Evolutionary conservation across 2,888 invertebrate genomes (phyloP).

Genomic region (Troides oblongomaculatus): DNA sequence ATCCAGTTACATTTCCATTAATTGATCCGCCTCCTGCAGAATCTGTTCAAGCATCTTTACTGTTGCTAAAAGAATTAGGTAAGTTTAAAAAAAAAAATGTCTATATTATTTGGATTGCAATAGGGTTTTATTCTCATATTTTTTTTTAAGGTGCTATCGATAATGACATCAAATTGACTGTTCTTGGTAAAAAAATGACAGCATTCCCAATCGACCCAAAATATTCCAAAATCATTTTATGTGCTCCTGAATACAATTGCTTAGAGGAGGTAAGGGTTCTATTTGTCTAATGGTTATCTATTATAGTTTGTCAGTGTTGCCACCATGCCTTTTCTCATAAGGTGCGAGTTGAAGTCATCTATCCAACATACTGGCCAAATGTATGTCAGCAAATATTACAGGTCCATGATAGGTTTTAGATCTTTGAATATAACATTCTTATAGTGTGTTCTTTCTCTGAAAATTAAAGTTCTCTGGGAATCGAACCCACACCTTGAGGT

Average conservation of each 20-base stretch:
- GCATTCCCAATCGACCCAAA: slow-evolving; percentile 95
- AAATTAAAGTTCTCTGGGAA: no score
- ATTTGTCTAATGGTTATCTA: no score
- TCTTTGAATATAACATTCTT: no score
- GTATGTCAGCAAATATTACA: no score
- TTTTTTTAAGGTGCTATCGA: slow-evolving; percentile 82
- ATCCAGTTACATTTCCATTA: slow-evolving; percentile 91
- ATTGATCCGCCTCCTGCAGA: slow-evolving; percentile 92
- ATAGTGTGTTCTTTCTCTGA: no score
- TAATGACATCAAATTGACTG: slow-evolving; percentile 82
- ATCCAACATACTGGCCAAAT: no score
- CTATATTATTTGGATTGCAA: not conserved
- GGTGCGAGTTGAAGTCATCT: no score
- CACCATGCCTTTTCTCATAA: no score
- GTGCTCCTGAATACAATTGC: slow-evolving; percentile 88
- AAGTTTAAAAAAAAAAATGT: slow-evolving; percentile 25
- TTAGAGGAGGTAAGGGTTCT: slow-evolving; percentile 82
- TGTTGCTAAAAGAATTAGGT: slow-evolving; percentile 83
- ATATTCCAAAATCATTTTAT: slow-evolving; percentile 89
- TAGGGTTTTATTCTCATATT: not conserved
- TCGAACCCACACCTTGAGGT: no score
- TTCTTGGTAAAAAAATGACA: slow-evolving; percentile 91
- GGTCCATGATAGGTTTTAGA: no score
- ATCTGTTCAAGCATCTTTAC: slow-evolving; percentile 82
- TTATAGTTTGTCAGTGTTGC: no score